Evolutionary conservation across 92 coral and sea anemone genomes (phyloP).

Genomic region (Montipora capitata): DNA sequence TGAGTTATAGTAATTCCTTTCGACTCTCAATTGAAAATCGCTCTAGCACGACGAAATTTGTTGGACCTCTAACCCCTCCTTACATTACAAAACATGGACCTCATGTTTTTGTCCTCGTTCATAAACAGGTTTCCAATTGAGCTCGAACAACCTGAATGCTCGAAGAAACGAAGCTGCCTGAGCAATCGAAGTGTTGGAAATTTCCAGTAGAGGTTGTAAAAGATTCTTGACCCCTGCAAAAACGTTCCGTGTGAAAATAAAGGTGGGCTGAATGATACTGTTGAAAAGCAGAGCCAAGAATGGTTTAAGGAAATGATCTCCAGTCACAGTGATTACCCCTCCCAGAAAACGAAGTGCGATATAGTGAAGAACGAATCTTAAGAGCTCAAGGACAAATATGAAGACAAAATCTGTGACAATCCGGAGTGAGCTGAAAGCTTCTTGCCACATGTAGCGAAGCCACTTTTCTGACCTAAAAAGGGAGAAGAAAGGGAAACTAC

Average conservation of each 20-base stretch:
- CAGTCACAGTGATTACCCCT: slow-evolving; percentile 81
- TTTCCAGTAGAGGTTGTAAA: slow-evolving; percentile 83
- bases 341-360: slow-evolving; percentile 76
- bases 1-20: too few species aligned
- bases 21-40: too few species aligned
- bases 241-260: slow-evolving; percentile 82
- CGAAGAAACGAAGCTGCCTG: slow-evolving; percentile 80
- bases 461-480: slow-evolving; percentile 83
- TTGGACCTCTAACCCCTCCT: background rate
- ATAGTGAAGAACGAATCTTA: slow-evolving; percentile 78
- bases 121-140: slow-evolving; percentile 88
- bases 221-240: slow-evolving; percentile 83
- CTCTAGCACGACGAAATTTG: too few species aligned
- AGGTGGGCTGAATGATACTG: slow-evolving; percentile 87
- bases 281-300: slow-evolving; percentile 81
- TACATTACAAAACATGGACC: slow-evolving; percentile 37
- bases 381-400: slow-evolving; percentile 86
- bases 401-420: slow-evolving; percentile 86
- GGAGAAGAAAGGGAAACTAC: background rate
- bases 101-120: slow-evolving; percentile 41
- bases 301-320: slow-evolving; percentile 92
- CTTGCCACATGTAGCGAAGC: slow-evolving; percentile 94
- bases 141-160: slow-evolving; percentile 92
- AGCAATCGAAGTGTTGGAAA: slow-evolving; percentile 70
- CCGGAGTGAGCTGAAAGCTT: slow-evolving; percentile 90